phyloP scores from a whole-genome alignment of 2,797 vertebrate species.

The Phataginus tricuspis region DNA sequence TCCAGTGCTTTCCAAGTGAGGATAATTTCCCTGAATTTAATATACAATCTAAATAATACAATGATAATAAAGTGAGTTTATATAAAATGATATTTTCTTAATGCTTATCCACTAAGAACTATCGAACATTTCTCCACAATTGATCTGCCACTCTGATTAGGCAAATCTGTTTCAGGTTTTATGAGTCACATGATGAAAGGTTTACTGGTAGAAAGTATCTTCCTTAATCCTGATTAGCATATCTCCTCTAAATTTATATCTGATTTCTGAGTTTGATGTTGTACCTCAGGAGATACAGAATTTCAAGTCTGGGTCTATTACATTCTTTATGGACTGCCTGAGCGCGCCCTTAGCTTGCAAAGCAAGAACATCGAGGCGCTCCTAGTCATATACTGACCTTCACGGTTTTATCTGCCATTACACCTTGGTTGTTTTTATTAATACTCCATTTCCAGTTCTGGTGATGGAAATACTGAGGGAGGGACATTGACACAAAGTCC shows the following conservation, averaged over 20 bases:
- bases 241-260: not conserved
- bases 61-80: not conserved
- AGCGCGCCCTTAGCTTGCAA: accelerated
- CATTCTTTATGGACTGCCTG: not conserved
- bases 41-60: not conserved
- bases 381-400: too few species aligned
- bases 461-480: not conserved
- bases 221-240: not conserved
- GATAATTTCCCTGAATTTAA: not conserved
- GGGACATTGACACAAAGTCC: accelerated
- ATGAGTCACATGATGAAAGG: accelerated
- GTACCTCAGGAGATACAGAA: not conserved
- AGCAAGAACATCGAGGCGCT: too few species aligned
- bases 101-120: not conserved
- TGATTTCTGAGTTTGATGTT: not conserved
- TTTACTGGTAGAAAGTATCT: not conserved
- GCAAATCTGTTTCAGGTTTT: not conserved
- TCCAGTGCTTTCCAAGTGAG: not conserved
- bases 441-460: not conserved
- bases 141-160: not conserved
- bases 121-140: not conserved
- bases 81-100: not conserved
- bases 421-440: accelerated
- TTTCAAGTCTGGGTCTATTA: not conserved
- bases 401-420: not conserved